Evolutionary conservation across 2,113 vertebrate species (phyloP).

Genomic region (Ranitomeya variabilis): DNA sequence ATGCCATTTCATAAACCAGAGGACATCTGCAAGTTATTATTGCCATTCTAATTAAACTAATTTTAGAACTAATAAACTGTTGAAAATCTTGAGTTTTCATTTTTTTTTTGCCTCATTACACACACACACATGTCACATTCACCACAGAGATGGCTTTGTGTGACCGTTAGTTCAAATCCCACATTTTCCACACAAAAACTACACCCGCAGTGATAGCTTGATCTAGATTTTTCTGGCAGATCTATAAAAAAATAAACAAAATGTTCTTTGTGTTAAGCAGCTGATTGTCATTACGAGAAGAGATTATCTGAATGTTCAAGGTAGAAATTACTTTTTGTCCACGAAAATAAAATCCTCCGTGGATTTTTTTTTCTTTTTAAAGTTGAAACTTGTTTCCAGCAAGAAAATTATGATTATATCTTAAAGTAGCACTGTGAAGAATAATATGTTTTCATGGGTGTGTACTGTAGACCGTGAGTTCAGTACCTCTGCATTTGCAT

Average conservation of each 20-base stretch:
- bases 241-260: not conserved
- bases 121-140: not conserved
- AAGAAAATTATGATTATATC: constrained; percentile 27
- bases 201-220: not conserved
- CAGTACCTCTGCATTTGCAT: constrained; percentile 19
- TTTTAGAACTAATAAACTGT: not conserved
- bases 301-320: constrained; percentile 3
- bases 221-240: not conserved
- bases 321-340: constrained; percentile 2
- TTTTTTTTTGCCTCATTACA: not conserved
- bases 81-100: not conserved
- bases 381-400: constrained; percentile 12
- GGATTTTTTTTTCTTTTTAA: not conserved
- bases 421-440: not conserved
- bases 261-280: not conserved
- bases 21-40: not conserved
- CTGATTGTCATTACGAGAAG: not conserved
- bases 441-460: constrained; percentile 16
- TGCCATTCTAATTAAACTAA: not conserved
- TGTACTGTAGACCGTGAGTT: not conserved
- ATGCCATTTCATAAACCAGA: not conserved
- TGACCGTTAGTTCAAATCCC: not conserved
- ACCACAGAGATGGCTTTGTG: not conserved
- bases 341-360: constrained; percentile 7
- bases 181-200: not conserved